phyloP scores from a whole-genome alignment of 2,888 invertebrate genomes.

The Marasmarcha lunaedactyla region DNA sequence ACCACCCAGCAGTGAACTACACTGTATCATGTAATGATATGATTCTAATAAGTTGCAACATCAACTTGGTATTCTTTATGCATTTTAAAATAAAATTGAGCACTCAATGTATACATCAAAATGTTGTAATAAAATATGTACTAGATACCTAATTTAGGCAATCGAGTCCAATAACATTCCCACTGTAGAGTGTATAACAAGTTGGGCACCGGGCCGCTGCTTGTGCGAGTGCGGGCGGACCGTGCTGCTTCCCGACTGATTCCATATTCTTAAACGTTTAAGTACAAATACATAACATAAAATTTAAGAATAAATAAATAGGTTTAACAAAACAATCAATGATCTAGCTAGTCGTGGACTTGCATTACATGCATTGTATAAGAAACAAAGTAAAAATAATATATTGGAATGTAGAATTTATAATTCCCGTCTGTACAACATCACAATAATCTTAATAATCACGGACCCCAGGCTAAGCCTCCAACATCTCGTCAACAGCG shows the following conservation, averaged over 20 bases:
- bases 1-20: neutral
- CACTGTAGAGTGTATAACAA: constrained; percentile 3
- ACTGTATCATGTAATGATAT: neutral
- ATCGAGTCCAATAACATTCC: too few species aligned
- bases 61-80: neutral
- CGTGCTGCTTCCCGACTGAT: constrained; percentile 1
- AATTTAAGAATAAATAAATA: constrained; percentile 27
- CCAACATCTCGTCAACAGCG: constrained; percentile 56
- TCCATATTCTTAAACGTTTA: constrained; percentile 26
- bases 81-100: constrained; percentile 17
- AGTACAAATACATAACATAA: constrained; percentile 27
- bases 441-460: constrained; percentile 61
- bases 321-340: constrained; percentile 23
- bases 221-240: constrained; percentile 59
- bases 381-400: constrained; percentile 32
- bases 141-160: constrained; percentile 4
- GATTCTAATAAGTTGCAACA: neutral
- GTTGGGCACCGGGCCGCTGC: constrained; percentile 40
- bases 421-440: constrained; percentile 61
- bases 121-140: constrained; percentile 16
- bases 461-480: constrained; percentile 62
- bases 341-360: constrained; percentile 58
- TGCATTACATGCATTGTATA: constrained; percentile 59
- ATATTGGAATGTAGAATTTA: constrained; percentile 66
- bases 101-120: constrained; percentile 13